These are phyloP conservation scores for Lycorma delicatula DNA, from an alignment of 1,140 invertebrate species.

Conservation along the genomic window DNA sequence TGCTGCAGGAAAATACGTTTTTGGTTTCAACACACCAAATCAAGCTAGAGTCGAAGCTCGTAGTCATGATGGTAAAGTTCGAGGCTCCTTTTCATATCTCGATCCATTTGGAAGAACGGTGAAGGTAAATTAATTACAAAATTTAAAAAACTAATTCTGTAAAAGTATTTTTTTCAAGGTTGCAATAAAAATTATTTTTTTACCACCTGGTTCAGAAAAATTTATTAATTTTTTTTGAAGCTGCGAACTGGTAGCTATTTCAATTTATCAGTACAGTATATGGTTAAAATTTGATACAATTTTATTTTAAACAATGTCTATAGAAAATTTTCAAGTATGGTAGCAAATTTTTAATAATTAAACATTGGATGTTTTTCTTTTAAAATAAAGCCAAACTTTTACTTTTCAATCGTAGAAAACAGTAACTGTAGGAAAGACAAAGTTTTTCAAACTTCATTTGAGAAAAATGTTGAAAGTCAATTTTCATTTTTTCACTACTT, in stretches of 20 bases:
- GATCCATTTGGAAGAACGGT: constrained; percentile 34
- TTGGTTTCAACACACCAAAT: constrained; percentile 26
- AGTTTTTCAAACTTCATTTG: too few relatives aligned
- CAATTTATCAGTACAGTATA: neutral
- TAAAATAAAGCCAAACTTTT: too few relatives aligned
- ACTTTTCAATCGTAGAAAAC: too few relatives aligned
- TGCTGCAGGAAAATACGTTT: constrained; percentile 23
- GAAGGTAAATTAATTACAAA: constrained; percentile 26
- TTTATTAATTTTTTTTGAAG: too few relatives aligned
- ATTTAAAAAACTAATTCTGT: neutral
- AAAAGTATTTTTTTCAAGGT: neutral
- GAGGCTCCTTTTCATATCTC: constrained; percentile 37
- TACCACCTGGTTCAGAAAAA: neutral
- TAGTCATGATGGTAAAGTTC: constrained; percentile 33
- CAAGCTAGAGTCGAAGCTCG: constrained; percentile 32
- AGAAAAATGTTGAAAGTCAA: too few relatives aligned
- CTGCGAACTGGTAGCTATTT: neutral
- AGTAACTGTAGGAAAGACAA: too few relatives aligned
- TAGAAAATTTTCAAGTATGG: too few relatives aligned
- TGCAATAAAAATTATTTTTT: neutral
- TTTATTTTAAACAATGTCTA: too few relatives aligned
- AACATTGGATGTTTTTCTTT: too few relatives aligned
- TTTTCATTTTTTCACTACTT: too few relatives aligned
- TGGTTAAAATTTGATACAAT: too few relatives aligned
- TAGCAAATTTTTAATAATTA: too few relatives aligned